Evolutionary conservation across 2,797 vertebrate species (phyloP).

Genomic region (Dendrocincla fuliginosa): DNA sequence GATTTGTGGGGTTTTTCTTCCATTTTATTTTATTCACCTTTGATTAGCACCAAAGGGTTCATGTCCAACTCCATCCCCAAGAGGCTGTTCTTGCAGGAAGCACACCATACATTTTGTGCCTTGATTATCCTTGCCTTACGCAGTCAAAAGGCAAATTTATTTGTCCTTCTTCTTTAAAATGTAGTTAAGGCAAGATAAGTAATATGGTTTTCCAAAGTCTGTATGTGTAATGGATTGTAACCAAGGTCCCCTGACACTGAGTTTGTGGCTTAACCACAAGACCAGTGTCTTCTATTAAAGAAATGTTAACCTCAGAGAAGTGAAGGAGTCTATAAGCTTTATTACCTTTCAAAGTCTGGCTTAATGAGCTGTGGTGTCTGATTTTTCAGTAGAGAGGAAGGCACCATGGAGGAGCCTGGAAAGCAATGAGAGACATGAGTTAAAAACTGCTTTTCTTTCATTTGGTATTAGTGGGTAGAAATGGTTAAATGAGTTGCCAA

Average conservation of each 20-base stretch:
- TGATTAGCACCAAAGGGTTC: neutral
- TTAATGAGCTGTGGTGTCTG: conserved; percentile 48
- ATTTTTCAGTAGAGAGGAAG: neutral
- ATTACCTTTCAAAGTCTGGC: conserved; percentile 16
- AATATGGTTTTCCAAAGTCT: neutral
- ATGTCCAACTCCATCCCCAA: too few species aligned
- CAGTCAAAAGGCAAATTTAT: neutral
- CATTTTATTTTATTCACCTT: neutral
- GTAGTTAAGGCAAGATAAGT: neutral
- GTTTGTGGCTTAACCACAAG: conserved; percentile 67
- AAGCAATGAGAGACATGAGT: neutral
- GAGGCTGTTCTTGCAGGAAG: neutral
- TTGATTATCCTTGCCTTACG: neutral
- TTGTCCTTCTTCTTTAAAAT: neutral
- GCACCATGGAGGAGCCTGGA: neutral
- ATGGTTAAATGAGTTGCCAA: neutral
- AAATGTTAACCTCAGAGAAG: conserved; percentile 38
- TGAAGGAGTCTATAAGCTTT: neutral
- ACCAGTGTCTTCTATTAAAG: conserved; percentile 11
- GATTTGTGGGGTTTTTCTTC: neutral
- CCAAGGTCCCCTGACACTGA: conserved; percentile 30
- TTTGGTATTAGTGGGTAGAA: neutral
- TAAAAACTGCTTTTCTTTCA: neutral
- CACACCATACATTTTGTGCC: neutral
- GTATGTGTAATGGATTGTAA: conserved; percentile 47